A percentile compares a stretch with the other conserved stretches of the same genome.
Evolutionary conservation across 2,113 vertebrate species (phyloP).

Genomic region (Notiomystis cincta): DNA sequence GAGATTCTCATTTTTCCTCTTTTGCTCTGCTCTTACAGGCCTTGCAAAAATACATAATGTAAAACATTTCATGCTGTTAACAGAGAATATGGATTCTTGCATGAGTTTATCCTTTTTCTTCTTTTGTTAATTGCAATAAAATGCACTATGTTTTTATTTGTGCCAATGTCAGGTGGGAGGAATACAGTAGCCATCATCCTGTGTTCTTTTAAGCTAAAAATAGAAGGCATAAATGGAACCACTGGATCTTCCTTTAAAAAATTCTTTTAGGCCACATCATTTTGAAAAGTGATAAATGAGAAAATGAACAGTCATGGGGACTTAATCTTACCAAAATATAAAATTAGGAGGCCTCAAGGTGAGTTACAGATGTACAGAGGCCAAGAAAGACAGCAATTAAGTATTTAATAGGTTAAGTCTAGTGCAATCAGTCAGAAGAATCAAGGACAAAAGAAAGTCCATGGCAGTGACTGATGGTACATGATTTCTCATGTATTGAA

Average conservation of each 20-base stretch:
- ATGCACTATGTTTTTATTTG: neutral
- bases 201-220: neutral
- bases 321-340: neutral
- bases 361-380: conserved; percentile 65
- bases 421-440: conserved; percentile 64
- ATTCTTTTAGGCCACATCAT: neutral
- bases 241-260: neutral
- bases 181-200: neutral
- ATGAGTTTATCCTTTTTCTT: neutral
- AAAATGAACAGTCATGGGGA: neutral
- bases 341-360: conserved; percentile 40
- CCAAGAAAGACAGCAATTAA: conserved; percentile 75
- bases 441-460: conserved; percentile 60
- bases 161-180: neutral
- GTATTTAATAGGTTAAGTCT: conserved; percentile 77
- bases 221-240: neutral
- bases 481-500: conserved; percentile 37
- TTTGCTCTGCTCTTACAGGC: neutral
- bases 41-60: neutral
- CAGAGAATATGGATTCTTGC: neutral
- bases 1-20: neutral
- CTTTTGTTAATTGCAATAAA: neutral
- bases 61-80: neutral
- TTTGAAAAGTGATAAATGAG: neutral
- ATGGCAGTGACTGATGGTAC: conserved; percentile 68